A percentile compares a stretch with the other conserved stretches of the same genome.
Conservation (phyloP, 2,797 vertebrate species). For the Falco novaeseelandiae region DNA sequence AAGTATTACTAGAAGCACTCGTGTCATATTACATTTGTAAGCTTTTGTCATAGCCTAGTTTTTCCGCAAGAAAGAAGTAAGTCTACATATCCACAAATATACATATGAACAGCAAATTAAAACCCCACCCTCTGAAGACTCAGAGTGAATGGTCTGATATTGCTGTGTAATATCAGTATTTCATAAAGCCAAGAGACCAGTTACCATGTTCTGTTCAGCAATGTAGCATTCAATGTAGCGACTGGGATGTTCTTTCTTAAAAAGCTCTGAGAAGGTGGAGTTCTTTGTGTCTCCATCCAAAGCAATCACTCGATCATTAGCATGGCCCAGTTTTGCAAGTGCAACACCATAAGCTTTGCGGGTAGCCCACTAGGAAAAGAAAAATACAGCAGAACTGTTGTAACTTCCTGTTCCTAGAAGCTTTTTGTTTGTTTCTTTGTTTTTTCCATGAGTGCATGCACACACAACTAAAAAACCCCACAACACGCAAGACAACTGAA, state of each 20-base stretch:
- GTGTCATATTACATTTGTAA: not conserved
- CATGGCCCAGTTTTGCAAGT: conserved; percentile 89
- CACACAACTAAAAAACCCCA: not conserved
- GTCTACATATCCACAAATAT: not conserved
- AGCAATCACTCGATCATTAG: conserved; percentile 88
- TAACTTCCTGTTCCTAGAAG: not conserved
- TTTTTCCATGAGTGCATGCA: not conserved
- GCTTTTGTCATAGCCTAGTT: not conserved
- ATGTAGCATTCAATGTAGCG: conserved; percentile 95
- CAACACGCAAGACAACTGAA: not conserved
- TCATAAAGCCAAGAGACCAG: not conserved
- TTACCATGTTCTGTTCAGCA: conserved; percentile 97
- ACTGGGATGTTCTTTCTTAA: conserved; percentile 92
- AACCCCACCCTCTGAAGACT: not conserved
- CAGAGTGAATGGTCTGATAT: not conserved
- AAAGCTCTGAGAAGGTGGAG: conserved; percentile 92
- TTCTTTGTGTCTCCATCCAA: conserved; percentile 96
- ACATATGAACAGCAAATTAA: not conserved
- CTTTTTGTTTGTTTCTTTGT: not conserved
- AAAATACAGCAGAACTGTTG: not conserved
- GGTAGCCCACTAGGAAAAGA: conserved; percentile 84
- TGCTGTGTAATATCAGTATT: not conserved
- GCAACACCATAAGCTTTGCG: conserved; percentile 92
- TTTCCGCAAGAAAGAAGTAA: not conserved
- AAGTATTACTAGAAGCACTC: not conserved